Evolutionary conservation across 2,113 vertebrate genomes (phyloP).

Genomic region (Nothocercus julius): DNA sequence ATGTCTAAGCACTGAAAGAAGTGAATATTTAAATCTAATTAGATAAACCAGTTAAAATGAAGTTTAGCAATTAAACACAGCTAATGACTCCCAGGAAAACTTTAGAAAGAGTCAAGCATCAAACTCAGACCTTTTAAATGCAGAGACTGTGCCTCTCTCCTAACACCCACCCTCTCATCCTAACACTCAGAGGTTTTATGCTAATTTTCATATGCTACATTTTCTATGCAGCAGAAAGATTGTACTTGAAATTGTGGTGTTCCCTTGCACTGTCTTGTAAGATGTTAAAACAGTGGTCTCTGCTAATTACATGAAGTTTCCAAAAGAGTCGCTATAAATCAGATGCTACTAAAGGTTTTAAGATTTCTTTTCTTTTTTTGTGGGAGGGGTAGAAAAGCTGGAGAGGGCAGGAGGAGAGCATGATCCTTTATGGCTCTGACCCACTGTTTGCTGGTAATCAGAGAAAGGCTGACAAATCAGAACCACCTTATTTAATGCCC

Average conservation of each 20-base stretch:
- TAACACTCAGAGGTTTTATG: not conserved
- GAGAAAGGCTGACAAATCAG: constrained; percentile 14
- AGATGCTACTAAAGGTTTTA: not conserved
- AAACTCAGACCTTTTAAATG: not conserved
- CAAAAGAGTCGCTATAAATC: constrained; percentile 9
- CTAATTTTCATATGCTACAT: constrained; percentile 35
- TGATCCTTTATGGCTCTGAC: constrained; percentile 34
- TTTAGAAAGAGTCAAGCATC: not conserved
- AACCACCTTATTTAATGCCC: constrained; percentile 7
- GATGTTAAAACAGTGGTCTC: constrained; percentile 37
- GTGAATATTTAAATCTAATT: not conserved
- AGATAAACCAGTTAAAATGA: not conserved
- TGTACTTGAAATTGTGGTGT: constrained; percentile 24
- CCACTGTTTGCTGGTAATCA: constrained; percentile 26
- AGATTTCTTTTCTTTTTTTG: not conserved
- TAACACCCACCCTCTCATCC: not conserved
- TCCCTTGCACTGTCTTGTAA: constrained; percentile 34
- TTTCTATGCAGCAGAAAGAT: constrained; percentile 31
- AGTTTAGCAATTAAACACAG: not conserved
- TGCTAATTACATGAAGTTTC: constrained; percentile 45
- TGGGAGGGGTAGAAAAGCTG: not conserved
- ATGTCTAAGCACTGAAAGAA: not conserved
- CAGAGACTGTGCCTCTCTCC: not conserved
- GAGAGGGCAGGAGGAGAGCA: constrained; percentile 34
- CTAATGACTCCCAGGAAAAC: not conserved